These are phyloP conservation scores for Gobio occitaniae DNA, from an alignment of 2,797 vertebrate species.

Conservation along the genomic window DNA sequence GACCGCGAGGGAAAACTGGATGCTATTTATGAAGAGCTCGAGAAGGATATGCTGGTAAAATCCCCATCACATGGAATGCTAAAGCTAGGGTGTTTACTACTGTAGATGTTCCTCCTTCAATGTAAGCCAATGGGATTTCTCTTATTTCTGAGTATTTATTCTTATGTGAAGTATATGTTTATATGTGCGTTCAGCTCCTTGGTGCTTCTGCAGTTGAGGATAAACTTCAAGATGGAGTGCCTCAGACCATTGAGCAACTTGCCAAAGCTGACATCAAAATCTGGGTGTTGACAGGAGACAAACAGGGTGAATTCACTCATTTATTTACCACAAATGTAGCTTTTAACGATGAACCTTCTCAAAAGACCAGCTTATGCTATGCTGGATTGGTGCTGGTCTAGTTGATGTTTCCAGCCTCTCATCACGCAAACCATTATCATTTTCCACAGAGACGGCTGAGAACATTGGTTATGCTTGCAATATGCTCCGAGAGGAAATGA, in stretches of 20 bases:
- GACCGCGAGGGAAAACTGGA: constrained; percentile 83
- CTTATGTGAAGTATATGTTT: background rate
- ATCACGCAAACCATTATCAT: background rate
- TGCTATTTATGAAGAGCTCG: constrained; percentile 88
- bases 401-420: background rate
- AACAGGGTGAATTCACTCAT: constrained; percentile 85
- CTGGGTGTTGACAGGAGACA: constrained; percentile 95
- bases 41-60: constrained; percentile 85
- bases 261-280: constrained; percentile 90
- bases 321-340: background rate
- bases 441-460: constrained; percentile 87
- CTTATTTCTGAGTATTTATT: background rate
- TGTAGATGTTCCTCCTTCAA: background rate
- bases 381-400: background rate
- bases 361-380: background rate
- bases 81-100: background rate
- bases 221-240: constrained; percentile 93
- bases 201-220: constrained; percentile 94
- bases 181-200: constrained; percentile 77
- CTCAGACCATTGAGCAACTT: constrained; percentile 89
- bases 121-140: background rate
- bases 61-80: background rate
- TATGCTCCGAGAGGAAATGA: constrained; percentile 91
- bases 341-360: background rate
- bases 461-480: constrained; percentile 95